These are phyloP conservation scores for Arctia plantaginis DNA, from an alignment of 2,888 invertebrate genomes.

Conservation along the genomic window DNA sequence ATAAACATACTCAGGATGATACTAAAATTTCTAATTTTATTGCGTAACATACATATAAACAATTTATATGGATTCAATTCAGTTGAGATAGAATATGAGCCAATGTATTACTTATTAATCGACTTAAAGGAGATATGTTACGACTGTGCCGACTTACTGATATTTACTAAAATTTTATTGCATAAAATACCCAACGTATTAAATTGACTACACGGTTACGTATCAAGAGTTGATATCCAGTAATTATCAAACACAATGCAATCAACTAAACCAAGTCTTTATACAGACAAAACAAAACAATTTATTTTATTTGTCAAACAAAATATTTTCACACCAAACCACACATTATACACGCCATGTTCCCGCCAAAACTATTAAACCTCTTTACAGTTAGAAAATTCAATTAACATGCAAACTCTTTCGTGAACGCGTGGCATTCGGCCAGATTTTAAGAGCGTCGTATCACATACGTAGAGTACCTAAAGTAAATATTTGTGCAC, in stretches of 20 bases:
- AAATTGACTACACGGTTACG: neutral
- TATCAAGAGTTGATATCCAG: neutral
- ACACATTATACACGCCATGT: conserved; percentile 30
- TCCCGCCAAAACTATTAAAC: conserved; percentile 48
- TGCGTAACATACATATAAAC: no score
- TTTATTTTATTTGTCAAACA: conserved; percentile 9
- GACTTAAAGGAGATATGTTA: no score
- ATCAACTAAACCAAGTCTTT: neutral
- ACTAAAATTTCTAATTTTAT: no score
- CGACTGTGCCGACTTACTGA: no score
- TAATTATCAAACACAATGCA: neutral
- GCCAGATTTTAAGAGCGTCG: conserved; percentile 35
- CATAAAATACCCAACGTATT: no score
- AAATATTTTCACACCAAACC: conserved; percentile 18
- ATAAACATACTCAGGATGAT: no score
- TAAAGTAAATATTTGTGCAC: conserved; percentile 21
- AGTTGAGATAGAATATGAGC: no score
- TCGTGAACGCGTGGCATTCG: conserved; percentile 28
- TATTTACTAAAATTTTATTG: no score
- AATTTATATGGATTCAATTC: no score
- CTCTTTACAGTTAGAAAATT: conserved; percentile 42
- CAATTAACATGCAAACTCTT: conserved; percentile 42
- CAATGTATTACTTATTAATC: no score
- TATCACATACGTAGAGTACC: conserved; percentile 4
- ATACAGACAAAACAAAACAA: conserved; percentile 2